Conservation (phyloP, 2,797 vertebrate species). For the Falco columbarius region DNA sequence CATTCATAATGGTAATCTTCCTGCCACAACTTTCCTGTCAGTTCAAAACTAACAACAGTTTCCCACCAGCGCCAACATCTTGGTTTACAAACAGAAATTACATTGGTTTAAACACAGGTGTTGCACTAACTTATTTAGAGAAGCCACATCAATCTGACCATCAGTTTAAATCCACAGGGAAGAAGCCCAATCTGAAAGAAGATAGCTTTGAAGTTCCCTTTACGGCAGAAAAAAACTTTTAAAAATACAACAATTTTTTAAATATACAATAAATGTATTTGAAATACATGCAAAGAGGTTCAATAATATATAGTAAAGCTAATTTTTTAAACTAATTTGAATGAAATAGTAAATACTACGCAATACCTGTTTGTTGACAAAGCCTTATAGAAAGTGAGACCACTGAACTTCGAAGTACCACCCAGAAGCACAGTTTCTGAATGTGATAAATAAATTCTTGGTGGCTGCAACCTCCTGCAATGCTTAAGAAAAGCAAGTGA, state of each 20-base stretch:
- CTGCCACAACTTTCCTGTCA: not conserved
- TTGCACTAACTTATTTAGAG: not conserved
- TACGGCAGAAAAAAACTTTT: not conserved
- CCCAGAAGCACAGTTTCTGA: not conserved
- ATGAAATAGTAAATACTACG: not conserved
- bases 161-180: not conserved
- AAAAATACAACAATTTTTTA: not conserved
- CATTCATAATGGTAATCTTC: not conserved
- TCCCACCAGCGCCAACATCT: not conserved
- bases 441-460: not conserved
- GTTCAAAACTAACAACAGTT: not conserved
- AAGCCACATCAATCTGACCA: not conserved
- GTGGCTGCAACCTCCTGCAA: not conserved
- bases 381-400: not conserved
- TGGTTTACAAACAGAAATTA: not conserved
- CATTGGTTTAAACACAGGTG: not conserved
- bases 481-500: not conserved
- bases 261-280: not conserved
- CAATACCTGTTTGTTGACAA: not conserved
- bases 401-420: not conserved
- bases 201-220: not conserved
- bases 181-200: not conserved
- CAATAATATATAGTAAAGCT: no score
- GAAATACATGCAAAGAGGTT: not conserved
- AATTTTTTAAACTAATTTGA: not conserved